Evolutionary conservation across 2,888 invertebrate species (phyloP), one percentile per base, ranked within the genome.

Genomic region (Pseudoips prasinana): DNA sequence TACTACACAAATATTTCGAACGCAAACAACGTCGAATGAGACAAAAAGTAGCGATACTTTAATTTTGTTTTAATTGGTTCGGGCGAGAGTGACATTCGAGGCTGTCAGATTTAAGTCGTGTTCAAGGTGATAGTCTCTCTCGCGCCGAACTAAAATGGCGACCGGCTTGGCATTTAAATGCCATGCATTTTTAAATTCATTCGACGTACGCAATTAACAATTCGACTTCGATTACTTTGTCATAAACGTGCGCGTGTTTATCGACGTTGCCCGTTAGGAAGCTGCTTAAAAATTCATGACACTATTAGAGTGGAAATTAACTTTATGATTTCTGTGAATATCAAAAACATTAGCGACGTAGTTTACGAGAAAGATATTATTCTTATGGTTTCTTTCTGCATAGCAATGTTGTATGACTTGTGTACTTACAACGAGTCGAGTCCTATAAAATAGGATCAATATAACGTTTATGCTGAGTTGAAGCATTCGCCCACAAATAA

Each of bases 31-130:
- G 57, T 53, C 35, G 50, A 58, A 49, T 49, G 52, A 58, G 48
- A 72, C 66, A 71, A 75, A 75, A 72, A 62, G 56, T 62, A 67
- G 64, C 63, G 58, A 71, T 71, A 72, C 66, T 70, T 74, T 73
- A 72, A 73, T 76, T 78, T 76, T 68, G 73, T 71, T 75, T 80
- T 74, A 80, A 77, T 77, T 78, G 75, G 72, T 76, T 66, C 73
- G 63, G 63, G 70, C 79, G 76, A 81, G 77, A 85, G 81, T 81
- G 82, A 81, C 83, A 86, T 80, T 87, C 79, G 80, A 79, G 72
- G 80, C 75, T 87, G 87, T 88, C 86, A 87, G 86, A 87, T 87
- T 87, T 88, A 86, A 84, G 83, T 80, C 79, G 78, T 64, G 73
- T 76, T 84, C 86, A 87, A 87, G 88, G 87, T 77, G 84, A 86